phyloP scores from a whole-genome alignment of 2,888 invertebrate species.

The Cataglyphis albicans region DNA sequence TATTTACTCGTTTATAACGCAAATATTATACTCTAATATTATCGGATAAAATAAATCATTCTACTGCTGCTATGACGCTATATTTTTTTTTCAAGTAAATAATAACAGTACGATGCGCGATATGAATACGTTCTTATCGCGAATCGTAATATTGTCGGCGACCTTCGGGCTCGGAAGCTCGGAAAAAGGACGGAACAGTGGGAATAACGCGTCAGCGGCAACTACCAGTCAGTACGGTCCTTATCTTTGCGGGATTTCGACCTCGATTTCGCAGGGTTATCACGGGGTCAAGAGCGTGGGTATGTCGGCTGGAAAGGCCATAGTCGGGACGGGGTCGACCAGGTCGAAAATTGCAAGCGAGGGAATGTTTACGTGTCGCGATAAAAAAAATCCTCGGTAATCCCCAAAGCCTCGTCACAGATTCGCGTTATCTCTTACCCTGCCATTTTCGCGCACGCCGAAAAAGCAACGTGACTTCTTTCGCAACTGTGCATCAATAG shows the following conservation, averaged over 20 bases:
- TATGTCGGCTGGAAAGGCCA: conserved; percentile 10
- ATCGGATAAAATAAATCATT: conserved; percentile 27
- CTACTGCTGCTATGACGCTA: not conserved
- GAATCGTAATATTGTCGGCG: conserved; percentile 40
- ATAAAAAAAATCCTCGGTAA: conserved; percentile 28
- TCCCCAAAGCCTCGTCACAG: not conserved
- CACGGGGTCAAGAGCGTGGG: conserved; percentile 60
- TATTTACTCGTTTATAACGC: conserved; percentile 13
- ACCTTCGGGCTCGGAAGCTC: conserved; percentile 24
- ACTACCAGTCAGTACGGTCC: conserved; percentile 50
- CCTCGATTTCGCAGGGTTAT: conserved; percentile 70
- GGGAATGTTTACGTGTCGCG: conserved; percentile 48
- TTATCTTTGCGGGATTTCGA: conserved; percentile 65
- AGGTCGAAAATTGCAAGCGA: conserved; percentile 46
- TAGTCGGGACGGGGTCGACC: not conserved
- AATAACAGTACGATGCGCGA: conserved; percentile 28
- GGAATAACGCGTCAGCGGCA: conserved; percentile 56
- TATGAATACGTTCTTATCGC: conserved; percentile 43
- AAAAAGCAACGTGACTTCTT: conserved; percentile 7
- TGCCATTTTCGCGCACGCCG: not conserved
- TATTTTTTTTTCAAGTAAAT: conserved; percentile 37
- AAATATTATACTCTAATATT: conserved; percentile 31
- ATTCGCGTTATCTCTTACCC: conserved; percentile 29
- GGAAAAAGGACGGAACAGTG: conserved; percentile 36
- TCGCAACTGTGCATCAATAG: not conserved